Base-by-base conservation (phyloP, 2,888 invertebrate species). In the Glomeris marginata region DNA sequence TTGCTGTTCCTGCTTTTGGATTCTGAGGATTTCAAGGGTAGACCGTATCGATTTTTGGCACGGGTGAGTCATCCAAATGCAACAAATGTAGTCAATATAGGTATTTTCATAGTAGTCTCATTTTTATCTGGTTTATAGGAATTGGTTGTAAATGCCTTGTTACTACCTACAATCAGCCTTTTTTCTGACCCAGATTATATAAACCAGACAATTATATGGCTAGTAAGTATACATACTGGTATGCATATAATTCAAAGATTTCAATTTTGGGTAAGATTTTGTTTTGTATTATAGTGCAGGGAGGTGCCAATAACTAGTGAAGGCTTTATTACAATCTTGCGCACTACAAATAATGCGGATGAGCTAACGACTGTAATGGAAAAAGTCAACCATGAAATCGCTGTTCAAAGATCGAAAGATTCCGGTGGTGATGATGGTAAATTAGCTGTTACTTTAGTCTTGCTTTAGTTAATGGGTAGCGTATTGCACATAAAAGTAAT, bases 121-220 rank as follows among this genome's bases (percentile, higher is more conserved):
- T 15, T 20, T 47, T n/a, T 43, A 40, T 50, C 41, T 52, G 47
- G 20, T 42, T 57, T 83, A 22, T 73, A 84, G 61, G 86, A 86
- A 60, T 69, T 88, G 46, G 73, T 88, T 53, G 76, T 82, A 20
- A 78, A 83, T 62, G 77, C 81, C 47, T 70, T 80, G 41, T 73
- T 87, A 49, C 68, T 75, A 48, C 84, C 85, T 0, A 68, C 81
- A 36, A 69, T 87, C 44, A 75, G 78, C 61, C 68, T 82, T 57
- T 66, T 86, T 53, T 81, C 86, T 41, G 87, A 90, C 69, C 90
- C 92, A 46, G 88, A 91, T 72, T 88, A 84, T 64, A 81, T 92
- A 58, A 92, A 92, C 70, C 83, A 87, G 68, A 77, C 80, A 54
- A 81, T 90, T 62, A 77, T 88, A 61, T 85, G 84, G 81, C 76